A percentile compares a stretch with the other conserved stretches of the same genome.
Conservation (phyloP, 2,797 vertebrate species). For the Labroides dimidiatus region DNA sequence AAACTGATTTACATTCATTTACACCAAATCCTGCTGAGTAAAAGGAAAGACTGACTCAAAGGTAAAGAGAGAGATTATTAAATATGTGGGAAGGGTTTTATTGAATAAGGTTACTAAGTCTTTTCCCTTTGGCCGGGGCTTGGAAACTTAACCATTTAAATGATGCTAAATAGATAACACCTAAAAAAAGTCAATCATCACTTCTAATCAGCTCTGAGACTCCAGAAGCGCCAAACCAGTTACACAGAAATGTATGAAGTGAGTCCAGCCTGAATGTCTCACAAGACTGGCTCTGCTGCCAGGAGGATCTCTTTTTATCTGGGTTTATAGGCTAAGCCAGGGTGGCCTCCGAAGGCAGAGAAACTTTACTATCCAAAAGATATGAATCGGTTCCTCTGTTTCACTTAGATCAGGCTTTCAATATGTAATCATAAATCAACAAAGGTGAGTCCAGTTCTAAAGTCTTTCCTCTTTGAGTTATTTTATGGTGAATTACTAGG, state of each 20-base stretch:
- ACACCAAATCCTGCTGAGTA: too few relatives aligned
- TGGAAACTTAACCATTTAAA: slow-evolving; percentile 53
- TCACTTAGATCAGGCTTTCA: neutral
- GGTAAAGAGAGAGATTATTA: neutral
- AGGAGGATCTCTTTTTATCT: slow-evolving; percentile 62
- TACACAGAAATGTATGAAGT: slow-evolving; percentile 44
- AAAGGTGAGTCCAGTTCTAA: neutral
- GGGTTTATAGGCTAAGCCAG: slow-evolving; percentile 63
- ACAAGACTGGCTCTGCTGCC: slow-evolving; percentile 55
- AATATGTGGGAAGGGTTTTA: neutral
- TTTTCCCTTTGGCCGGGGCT: slow-evolving; percentile 39
- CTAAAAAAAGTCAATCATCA: slow-evolving; percentile 41
- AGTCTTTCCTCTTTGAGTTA: too few relatives aligned
- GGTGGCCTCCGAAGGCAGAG: slow-evolving; percentile 25
- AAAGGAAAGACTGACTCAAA: too few relatives aligned
- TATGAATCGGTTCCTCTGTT: slow-evolving; percentile 9
- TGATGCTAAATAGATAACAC: slow-evolving; percentile 63
- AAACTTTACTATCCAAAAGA: slow-evolving; percentile 36
- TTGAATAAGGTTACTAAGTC: slow-evolving; percentile 12
- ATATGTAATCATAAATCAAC: neutral
- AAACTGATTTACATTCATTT: too few relatives aligned
- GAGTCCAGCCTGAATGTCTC: slow-evolving; percentile 50
- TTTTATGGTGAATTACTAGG: too few relatives aligned
- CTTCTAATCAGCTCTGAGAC: slow-evolving; percentile 60
- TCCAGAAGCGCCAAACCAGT: slow-evolving; percentile 47